Evolutionary conservation across 2,797 vertebrate species (phyloP).

Genomic region (Siniperca undulata): DNA sequence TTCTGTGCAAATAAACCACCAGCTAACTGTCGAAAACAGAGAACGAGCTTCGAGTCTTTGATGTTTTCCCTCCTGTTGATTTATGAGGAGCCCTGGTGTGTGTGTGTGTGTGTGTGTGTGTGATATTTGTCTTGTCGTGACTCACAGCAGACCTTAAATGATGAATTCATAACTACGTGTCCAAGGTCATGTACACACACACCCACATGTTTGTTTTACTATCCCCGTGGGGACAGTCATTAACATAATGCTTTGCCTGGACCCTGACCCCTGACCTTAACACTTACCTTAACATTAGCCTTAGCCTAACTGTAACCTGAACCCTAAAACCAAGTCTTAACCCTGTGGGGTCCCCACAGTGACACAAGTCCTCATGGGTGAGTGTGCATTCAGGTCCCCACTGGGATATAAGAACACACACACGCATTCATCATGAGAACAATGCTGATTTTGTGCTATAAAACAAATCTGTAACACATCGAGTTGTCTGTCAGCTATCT

Average conservation of each 20-base stretch:
- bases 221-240: no score
- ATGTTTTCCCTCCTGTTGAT: neutral
- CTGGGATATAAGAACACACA: neutral
- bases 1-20: no score
- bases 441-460: neutral
- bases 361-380: no score
- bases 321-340: no score
- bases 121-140: neutral
- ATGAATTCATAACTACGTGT: conserved; percentile 1
- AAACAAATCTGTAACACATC: neutral
- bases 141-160: conserved; percentile 3
- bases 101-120: conserved; percentile 6
- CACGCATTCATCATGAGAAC: neutral
- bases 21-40: no score
- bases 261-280: no score
- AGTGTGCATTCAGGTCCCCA: no score
- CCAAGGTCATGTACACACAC: neutral
- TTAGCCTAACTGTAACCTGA: no score
- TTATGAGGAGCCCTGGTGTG: neutral
- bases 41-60: neutral
- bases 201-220: no score
- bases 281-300: no score
- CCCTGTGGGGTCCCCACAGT: no score
- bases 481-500: neutral
- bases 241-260: no score